Evolutionary conservation across 2,888 invertebrate species (phyloP).

Genomic region (Dione vanillae): DNA sequence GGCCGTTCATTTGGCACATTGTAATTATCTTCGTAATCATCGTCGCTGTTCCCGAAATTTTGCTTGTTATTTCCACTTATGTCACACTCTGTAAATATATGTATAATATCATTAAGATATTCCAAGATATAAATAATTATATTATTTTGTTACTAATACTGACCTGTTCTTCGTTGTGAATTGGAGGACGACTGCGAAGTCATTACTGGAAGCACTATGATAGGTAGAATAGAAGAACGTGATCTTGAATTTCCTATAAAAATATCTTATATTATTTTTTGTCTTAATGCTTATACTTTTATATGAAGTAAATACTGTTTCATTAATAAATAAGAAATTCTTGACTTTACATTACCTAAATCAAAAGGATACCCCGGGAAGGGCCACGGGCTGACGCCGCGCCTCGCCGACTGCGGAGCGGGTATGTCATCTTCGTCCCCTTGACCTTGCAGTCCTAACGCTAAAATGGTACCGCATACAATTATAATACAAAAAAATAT

Average conservation of each 20-base stretch:
- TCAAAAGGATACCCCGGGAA: background rate
- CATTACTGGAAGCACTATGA: constrained; percentile 21
- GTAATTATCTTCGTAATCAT: constrained; percentile 6
- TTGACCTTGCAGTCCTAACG: background rate
- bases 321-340: too few relatives aligned
- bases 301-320: too few relatives aligned
- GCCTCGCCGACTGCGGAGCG: background rate
- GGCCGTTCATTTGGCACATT: constrained; percentile 13
- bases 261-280: background rate
- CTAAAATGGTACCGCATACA: background rate
- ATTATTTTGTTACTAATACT: background rate
- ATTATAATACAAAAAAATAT: background rate
- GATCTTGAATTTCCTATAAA: constrained; percentile 6
- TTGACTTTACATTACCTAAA: background rate
- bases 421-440: background rate
- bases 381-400: constrained; percentile 1
- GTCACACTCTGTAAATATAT: constrained; percentile 9
- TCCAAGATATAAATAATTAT: background rate
- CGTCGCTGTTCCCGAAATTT: background rate
- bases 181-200: background rate
- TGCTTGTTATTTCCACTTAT: background rate
- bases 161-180: background rate
- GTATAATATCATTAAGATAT: background rate
- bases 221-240: constrained; percentile 5
- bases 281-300: background rate